phyloP scores from a whole-genome alignment of 1,140 invertebrate genomes.

The Littorina saxatilis region DNA sequence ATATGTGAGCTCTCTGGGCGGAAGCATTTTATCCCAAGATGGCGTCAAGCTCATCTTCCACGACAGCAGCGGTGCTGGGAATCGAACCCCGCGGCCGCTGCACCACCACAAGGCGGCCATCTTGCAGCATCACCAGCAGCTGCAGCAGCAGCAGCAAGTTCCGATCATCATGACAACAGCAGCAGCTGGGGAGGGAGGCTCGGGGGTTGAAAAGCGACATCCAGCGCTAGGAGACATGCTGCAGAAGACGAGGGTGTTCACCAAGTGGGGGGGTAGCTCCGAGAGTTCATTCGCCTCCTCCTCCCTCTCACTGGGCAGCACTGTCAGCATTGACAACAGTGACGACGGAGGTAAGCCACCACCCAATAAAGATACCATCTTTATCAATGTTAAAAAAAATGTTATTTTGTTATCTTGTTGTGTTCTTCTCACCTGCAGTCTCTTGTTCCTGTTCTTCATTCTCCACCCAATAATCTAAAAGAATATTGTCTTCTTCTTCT shows the following conservation, averaged over 20 bases:
- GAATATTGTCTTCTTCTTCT: too few species aligned
- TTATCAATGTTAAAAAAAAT: slow-evolving; percentile 7
- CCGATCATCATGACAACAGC: background rate
- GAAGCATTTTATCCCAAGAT: slow-evolving; percentile 22
- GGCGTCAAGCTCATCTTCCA: slow-evolving; percentile 41
- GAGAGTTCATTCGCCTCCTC: background rate
- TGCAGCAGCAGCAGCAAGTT: slow-evolving; percentile 26
- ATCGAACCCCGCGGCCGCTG: background rate
- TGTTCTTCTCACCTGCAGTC: too few species aligned
- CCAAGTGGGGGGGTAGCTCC: slow-evolving; percentile 31
- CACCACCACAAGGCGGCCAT: slow-evolving; percentile 32
- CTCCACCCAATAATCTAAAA: too few species aligned
- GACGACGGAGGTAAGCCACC: slow-evolving; percentile 1
- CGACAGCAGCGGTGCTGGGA: background rate
- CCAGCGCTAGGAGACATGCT: slow-evolving; percentile 39
- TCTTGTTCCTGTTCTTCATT: too few species aligned
- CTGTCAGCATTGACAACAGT: slow-evolving; percentile 36
- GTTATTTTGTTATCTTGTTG: too few species aligned
- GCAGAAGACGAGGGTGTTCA: slow-evolving; percentile 49
- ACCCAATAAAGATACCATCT: too few species aligned
- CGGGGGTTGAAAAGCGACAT: slow-evolving; percentile 26
- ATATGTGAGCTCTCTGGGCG: slow-evolving; percentile 40
- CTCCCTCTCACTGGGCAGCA: slow-evolving; percentile 31
- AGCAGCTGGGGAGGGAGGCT: background rate
- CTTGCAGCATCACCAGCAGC: slow-evolving; percentile 37